Percentiles rank a stretch among this genome's conserved stretches.
Conservation (phyloP, 2,888 invertebrate genomes). For the Syritta pipiens region DNA sequence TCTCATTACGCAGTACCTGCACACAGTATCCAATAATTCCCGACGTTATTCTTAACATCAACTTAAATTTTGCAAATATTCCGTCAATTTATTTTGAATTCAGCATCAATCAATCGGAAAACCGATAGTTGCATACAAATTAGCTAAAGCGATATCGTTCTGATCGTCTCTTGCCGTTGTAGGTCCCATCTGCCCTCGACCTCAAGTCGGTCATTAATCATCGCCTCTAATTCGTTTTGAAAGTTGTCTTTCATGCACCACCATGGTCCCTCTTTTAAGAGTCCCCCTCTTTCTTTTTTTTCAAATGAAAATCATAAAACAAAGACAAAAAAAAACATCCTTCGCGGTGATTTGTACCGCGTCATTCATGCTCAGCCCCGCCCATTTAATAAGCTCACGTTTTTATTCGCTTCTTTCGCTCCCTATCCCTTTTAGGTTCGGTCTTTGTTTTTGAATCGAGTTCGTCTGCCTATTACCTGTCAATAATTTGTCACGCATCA, state of each 20-base stretch:
- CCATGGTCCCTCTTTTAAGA: too few relatives aligned
- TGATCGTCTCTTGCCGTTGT: slow-evolving; percentile 16
- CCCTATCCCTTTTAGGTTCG: background rate
- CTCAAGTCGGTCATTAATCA: slow-evolving; percentile 53
- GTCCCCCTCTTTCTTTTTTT: slow-evolving; percentile 4
- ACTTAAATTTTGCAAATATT: slow-evolving; percentile 41
- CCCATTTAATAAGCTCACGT: slow-evolving; percentile 48
- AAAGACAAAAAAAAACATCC: background rate
- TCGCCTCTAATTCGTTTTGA: slow-evolving; percentile 29
- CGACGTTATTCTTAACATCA: slow-evolving; percentile 20
- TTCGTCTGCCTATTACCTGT: slow-evolving; percentile 47
- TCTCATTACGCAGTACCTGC: slow-evolving; percentile 21
- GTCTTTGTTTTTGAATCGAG: background rate
- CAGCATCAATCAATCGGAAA: slow-evolving; percentile 47
- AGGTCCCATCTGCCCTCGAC: background rate
- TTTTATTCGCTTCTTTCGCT: slow-evolving; percentile 15
- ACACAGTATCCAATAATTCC: slow-evolving; percentile 18
- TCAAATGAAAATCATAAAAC: too few relatives aligned
- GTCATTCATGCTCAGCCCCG: slow-evolving; percentile 35
- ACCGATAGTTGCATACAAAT: slow-evolving; percentile 47
- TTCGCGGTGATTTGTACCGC: slow-evolving; percentile 9
- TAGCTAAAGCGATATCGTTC: slow-evolving; percentile 14
- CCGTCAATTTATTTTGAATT: slow-evolving; percentile 46
- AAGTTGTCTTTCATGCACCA: background rate
- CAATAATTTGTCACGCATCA: slow-evolving; percentile 64